phyloP scores from a whole-genome alignment of 1,140 invertebrate species.

The Cydia amplana region DNA sequence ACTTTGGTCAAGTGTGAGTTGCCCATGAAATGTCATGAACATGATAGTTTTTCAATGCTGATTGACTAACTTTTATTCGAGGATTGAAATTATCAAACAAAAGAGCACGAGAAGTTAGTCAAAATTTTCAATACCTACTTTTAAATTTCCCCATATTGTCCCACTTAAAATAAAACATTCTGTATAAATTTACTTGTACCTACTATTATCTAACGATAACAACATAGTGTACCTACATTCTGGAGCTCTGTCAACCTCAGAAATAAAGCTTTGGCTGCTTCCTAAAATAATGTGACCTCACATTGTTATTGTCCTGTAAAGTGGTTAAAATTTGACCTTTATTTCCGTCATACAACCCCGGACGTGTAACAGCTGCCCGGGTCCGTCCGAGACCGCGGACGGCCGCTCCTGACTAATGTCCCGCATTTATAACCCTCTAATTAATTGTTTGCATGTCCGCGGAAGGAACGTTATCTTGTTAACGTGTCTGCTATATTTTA shows the following conservation, averaged over 20 bases:
- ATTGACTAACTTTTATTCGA: no score
- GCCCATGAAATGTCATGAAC: no score
- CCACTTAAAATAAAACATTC: no score
- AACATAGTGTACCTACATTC: background rate
- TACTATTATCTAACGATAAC: no score
- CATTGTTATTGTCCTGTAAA: conserved; percentile 15
- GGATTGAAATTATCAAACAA: no score
- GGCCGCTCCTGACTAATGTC: conserved; percentile 35
- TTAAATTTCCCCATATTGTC: no score
- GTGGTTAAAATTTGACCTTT: conserved; percentile 10
- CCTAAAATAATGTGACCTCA: background rate
- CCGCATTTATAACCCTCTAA: conserved; percentile 26
- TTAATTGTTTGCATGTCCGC: conserved; percentile 33
- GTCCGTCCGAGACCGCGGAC: conserved; percentile 48
- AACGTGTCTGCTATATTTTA: conserved; percentile 19
- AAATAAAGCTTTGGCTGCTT: background rate
- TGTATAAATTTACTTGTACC: no score
- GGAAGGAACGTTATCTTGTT: conserved; percentile 19
- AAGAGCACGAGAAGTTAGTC: no score
- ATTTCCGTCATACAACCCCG: conserved; percentile 35
- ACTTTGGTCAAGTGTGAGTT: no score
- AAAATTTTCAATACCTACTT: no score
- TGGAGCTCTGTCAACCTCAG: background rate
- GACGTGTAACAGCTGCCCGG: conserved; percentile 53
- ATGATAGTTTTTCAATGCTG: no score